Conservation (phyloP, 2,888 invertebrate genomes). For the Archips xylosteana region DNA sequence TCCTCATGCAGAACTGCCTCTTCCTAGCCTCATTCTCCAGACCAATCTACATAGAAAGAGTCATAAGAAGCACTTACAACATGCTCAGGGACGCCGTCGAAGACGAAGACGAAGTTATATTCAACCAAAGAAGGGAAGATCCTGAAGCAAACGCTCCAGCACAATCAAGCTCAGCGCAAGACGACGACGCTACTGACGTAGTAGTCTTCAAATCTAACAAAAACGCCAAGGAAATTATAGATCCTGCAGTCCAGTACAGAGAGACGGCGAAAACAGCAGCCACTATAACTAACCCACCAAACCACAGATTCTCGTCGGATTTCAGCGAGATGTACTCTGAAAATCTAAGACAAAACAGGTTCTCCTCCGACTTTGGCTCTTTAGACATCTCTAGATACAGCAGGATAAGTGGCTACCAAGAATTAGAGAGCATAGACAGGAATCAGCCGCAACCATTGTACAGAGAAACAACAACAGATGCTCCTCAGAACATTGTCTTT, state of each 20-base stretch:
- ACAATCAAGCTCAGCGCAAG: constrained; percentile 54
- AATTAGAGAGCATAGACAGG: constrained; percentile 75
- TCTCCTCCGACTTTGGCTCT: constrained; percentile 71
- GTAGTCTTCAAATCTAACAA: constrained; percentile 74
- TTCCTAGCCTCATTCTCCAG: constrained; percentile 82
- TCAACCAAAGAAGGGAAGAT: constrained; percentile 64
- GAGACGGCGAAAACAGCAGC: constrained; percentile 54
- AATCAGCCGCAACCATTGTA: constrained; percentile 83
- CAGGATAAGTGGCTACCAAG: constrained; percentile 69
- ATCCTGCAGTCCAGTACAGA: constrained; percentile 67
- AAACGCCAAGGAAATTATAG: constrained; percentile 73
- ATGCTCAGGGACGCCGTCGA: constrained; percentile 77
- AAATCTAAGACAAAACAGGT: constrained; percentile 52
- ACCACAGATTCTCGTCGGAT: constrained; percentile 69
- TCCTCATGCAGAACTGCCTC: constrained; percentile 85
- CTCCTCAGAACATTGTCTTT: constrained; percentile 68
- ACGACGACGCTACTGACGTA: constrained; percentile 73
- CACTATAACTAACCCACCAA: constrained; percentile 34
- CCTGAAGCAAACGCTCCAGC: constrained; percentile 34
- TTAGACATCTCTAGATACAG: constrained; percentile 64
- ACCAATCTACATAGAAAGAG: constrained; percentile 82
- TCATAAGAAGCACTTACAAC: constrained; percentile 77
- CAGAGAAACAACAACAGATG: constrained; percentile 83
- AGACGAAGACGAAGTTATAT: constrained; percentile 86
- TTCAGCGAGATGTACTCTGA: constrained; percentile 62